Evolutionary conservation across 1,140 invertebrate genomes (phyloP).

Genomic region (Drosophila gunungcola): DNA sequence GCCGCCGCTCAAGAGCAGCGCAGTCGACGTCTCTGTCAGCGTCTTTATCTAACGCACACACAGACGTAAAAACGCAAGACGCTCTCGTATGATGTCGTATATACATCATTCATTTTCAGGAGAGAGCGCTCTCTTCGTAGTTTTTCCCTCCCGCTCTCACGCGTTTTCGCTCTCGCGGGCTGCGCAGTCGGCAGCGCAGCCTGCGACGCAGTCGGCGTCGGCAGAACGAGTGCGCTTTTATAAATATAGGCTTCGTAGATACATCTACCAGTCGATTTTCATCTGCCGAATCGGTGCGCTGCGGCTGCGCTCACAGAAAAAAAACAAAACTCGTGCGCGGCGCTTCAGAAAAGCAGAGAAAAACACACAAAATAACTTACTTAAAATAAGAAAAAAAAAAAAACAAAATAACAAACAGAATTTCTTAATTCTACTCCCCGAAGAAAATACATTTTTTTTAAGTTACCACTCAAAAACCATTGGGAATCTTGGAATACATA

Average conservation of each 20-base stretch:
- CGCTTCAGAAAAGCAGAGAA: slow-evolving; percentile 40
- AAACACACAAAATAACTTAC: slow-evolving; percentile 8
- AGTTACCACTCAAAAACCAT: slow-evolving; percentile 17
- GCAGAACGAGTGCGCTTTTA: slow-evolving; percentile 60
- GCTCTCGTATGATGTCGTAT: too few species aligned
- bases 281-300: slow-evolving; percentile 67
- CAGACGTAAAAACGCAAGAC: slow-evolving; percentile 21
- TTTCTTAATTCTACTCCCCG: slow-evolving; percentile 13
- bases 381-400: not conserved
- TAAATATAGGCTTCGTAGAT: slow-evolving; percentile 78
- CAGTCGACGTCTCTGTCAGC: slow-evolving; percentile 34
- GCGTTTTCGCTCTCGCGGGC: slow-evolving; percentile 38
- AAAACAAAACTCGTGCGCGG: slow-evolving; percentile 67
- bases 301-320: slow-evolving; percentile 68
- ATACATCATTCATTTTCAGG: too few species aligned
- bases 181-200: slow-evolving; percentile 15
- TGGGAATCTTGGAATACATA: slow-evolving; percentile 24
- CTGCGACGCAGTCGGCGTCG: not conserved
- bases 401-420: slow-evolving; percentile 8
- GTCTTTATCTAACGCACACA: slow-evolving; percentile 77
- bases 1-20: slow-evolving; percentile 40
- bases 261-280: slow-evolving; percentile 70
- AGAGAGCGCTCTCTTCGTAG: too few species aligned
- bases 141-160: slow-evolving; percentile 6
- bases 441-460: slow-evolving; percentile 44